Percentiles rank a stretch among this genome's conserved stretches.
phyloP scores from a whole-genome alignment of 2,113 vertebrate genomes.

The Hiodon tergisus region DNA sequence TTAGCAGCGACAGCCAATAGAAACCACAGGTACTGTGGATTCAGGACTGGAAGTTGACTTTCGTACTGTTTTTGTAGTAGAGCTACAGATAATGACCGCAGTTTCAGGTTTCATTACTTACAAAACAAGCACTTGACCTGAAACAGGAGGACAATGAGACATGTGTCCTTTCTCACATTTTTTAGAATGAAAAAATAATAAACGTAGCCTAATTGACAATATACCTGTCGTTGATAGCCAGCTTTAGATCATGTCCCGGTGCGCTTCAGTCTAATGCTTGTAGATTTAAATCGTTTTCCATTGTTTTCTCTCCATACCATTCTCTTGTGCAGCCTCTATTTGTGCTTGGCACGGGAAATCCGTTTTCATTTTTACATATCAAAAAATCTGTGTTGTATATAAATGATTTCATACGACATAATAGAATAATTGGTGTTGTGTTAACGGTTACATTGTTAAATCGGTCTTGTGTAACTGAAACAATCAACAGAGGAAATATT shows the following conservation, averaged over 20 bases:
- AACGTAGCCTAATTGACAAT: too few species aligned
- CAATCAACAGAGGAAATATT: constrained; percentile 34
- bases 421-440: constrained; percentile 25
- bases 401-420: constrained; percentile 18
- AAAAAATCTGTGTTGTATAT: constrained; percentile 30
- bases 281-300: constrained; percentile 16
- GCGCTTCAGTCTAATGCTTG: constrained; percentile 34
- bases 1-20: constrained; percentile 42
- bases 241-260: neutral
- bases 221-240: too few species aligned
- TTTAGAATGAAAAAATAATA: too few species aligned
- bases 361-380: constrained; percentile 39
- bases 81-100: constrained; percentile 35
- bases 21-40: neutral
- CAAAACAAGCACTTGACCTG: constrained; percentile 6
- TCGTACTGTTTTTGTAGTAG: constrained; percentile 24
- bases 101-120: constrained; percentile 48
- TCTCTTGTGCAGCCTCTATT: neutral
- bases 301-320: constrained; percentile 15
- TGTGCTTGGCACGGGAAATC: constrained; percentile 34
- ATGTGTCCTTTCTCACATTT: constrained; percentile 19
- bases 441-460: constrained; percentile 26
- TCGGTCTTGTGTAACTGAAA: constrained; percentile 28
- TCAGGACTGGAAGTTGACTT: constrained; percentile 24
- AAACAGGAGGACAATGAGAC: neutral